Evolutionary conservation across 2,113 vertebrate species (phyloP).

Genomic region (Epinephelus moara): DNA sequence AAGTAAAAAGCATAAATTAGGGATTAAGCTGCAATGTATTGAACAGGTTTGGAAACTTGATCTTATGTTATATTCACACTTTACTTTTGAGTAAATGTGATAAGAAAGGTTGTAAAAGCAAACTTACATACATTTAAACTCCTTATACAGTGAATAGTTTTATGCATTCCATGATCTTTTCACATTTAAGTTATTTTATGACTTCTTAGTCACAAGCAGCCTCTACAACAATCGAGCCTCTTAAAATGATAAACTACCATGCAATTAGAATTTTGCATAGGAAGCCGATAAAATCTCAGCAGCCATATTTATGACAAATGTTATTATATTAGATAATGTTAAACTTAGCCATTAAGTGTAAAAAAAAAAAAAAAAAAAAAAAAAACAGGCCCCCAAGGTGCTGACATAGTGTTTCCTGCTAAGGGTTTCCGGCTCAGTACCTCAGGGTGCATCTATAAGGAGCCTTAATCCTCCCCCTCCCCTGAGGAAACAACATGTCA

Average conservation of each 20-base stretch:
- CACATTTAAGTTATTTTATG: constrained; percentile 15
- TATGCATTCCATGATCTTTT: constrained; percentile 20
- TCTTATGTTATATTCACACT: not conserved
- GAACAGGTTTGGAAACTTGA: not conserved
- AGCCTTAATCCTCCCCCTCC: not conserved
- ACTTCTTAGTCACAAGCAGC: constrained; percentile 30
- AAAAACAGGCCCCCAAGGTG: too few species aligned
- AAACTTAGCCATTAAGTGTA: not conserved
- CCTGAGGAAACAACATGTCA: not conserved
- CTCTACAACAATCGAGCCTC: constrained; percentile 11
- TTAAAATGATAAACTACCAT: constrained; percentile 10
- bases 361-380: too few species aligned
- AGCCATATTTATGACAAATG: not conserved
- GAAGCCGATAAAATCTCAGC: not conserved
- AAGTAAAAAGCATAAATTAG: not conserved
- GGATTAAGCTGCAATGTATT: not conserved
- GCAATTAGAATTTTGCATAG: constrained; percentile 3
- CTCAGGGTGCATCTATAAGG: not conserved
- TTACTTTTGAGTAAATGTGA: not conserved
- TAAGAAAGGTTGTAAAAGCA: not conserved
- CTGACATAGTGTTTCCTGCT: not conserved
- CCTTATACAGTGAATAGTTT: not conserved
- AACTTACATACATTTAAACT: not conserved
- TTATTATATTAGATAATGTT: not conserved
- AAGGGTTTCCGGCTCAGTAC: not conserved